phyloP scores from a whole-genome alignment of 2,113 vertebrate genomes.

The Barnardius zonarius region DNA sequence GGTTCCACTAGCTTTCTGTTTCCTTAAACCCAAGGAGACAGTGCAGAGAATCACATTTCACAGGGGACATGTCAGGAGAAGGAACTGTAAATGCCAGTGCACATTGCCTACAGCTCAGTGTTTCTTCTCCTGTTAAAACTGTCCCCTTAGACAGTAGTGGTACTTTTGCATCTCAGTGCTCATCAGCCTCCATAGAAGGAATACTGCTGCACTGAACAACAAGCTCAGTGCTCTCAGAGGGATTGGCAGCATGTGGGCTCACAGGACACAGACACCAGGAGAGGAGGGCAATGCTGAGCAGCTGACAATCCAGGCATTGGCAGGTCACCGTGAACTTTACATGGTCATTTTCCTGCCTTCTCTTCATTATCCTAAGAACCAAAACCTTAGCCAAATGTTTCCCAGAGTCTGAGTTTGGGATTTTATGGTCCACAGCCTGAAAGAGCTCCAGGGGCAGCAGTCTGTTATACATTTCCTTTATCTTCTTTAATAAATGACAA shows the following conservation, averaged over 20 bases:
- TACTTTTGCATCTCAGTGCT: background rate
- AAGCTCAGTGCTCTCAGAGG: background rate
- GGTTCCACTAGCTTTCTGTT: background rate
- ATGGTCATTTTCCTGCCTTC: background rate
- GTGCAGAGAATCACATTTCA: background rate
- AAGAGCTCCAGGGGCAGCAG: background rate
- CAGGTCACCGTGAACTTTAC: background rate
- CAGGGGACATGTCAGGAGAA: background rate
- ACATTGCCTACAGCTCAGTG: rapidly evolving
- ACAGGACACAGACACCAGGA: background rate
- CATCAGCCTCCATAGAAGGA: background rate
- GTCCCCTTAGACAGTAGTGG: background rate
- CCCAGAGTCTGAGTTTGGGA: background rate
- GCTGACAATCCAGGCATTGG: background rate
- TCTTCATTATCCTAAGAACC: background rate
- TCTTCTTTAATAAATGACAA: background rate
- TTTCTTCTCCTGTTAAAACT: background rate
- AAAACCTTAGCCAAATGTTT: background rate
- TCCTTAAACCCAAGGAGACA: background rate
- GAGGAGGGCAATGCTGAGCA: background rate
- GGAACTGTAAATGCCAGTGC: background rate
- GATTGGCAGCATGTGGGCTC: background rate
- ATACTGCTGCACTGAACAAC: background rate
- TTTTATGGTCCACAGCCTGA: background rate
- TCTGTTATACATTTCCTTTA: background rate